A percentile compares a stretch with the other conserved stretches of the same genome.
Evolutionary conservation across 35 echinoderm and acorn worm species (phyloP).

Genomic region (Chiridota heheva): DNA sequence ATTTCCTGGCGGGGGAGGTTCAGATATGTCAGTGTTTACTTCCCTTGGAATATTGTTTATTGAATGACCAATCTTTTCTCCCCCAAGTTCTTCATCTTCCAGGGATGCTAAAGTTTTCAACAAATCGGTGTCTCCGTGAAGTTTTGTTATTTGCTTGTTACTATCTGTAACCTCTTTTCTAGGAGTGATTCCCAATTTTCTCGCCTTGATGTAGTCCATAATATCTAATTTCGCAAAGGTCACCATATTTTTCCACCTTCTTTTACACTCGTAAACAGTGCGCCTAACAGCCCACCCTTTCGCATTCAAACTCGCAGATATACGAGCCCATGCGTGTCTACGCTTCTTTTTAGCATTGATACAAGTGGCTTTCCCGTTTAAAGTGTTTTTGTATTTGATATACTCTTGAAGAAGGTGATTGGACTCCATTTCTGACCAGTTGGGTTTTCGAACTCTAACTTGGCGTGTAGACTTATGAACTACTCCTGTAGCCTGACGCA

Average conservation of each 20-base stretch:
- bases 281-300: constrained; percentile 34
- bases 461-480: no score
- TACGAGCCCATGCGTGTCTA: constrained; percentile 25
- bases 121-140: constrained; percentile 21
- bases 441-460: constrained; percentile 25
- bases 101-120: constrained; percentile 8
- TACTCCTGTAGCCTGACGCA: no score
- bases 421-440: constrained; percentile 28
- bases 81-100: constrained; percentile 22
- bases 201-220: constrained; percentile 37
- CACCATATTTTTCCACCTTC: constrained; percentile 47
- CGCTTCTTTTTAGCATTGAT: constrained; percentile 21
- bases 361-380: constrained; percentile 18
- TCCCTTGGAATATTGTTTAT: not conserved
- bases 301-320: constrained; percentile 26
- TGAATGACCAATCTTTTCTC: not conserved
- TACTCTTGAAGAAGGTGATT: constrained; percentile 31
- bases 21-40: not conserved
- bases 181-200: constrained; percentile 29
- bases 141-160: constrained; percentile 26
- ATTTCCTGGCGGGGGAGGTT: not conserved
- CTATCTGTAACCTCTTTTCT: constrained; percentile 25
- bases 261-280: constrained; percentile 49
- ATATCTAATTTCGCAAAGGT: constrained; percentile 44
- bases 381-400: constrained; percentile 21